phyloP scores from a whole-genome alignment of 64 coral and sea anemone species.

The Montipora cactus region DNA sequence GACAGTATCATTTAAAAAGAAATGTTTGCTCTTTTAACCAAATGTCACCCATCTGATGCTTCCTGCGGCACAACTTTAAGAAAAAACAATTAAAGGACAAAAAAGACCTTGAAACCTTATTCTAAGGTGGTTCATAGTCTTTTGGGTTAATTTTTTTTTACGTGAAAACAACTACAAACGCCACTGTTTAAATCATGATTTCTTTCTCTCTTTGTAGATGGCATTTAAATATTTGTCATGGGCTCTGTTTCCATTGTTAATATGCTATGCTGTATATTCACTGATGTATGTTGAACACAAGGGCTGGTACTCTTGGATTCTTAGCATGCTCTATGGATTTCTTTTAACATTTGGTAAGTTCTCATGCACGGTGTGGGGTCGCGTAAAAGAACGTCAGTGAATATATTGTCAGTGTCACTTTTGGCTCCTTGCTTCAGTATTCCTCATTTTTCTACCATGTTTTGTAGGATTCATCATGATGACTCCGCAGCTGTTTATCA shows the following conservation, averaged over 20 bases:
- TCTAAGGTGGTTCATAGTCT: too few species aligned
- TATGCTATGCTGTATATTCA: slow-evolving; percentile 92
- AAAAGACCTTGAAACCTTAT: too few species aligned
- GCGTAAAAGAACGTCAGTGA: too few species aligned
- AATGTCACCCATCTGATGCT: too few species aligned
- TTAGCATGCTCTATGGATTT: slow-evolving; percentile 97
- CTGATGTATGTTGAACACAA: slow-evolving; percentile 94
- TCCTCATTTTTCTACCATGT: background rate
- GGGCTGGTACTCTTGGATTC: slow-evolving; percentile 98
- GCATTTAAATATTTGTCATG: slow-evolving; percentile 99
- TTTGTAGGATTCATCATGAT: slow-evolving; percentile 95
- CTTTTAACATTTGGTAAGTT: slow-evolving; percentile 95
- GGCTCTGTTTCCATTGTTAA: slow-evolving; percentile 85
- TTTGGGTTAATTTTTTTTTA: too few species aligned
- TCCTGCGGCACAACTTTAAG: background rate
- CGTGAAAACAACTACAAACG: too few species aligned
- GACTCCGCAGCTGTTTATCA: slow-evolving; percentile 98
- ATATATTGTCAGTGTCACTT: too few species aligned
- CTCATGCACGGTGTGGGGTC: too few species aligned
- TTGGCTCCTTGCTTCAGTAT: background rate
- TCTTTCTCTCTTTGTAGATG: slow-evolving; percentile 56
- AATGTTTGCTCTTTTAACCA: too few species aligned
- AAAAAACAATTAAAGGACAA: background rate
- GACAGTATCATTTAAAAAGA: too few species aligned
- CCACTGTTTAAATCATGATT: background rate